These are phyloP conservation scores for Enteromius unitaeniatus DNA, from an alignment of 2,797 vertebrate species.

Conservation along the genomic window DNA sequence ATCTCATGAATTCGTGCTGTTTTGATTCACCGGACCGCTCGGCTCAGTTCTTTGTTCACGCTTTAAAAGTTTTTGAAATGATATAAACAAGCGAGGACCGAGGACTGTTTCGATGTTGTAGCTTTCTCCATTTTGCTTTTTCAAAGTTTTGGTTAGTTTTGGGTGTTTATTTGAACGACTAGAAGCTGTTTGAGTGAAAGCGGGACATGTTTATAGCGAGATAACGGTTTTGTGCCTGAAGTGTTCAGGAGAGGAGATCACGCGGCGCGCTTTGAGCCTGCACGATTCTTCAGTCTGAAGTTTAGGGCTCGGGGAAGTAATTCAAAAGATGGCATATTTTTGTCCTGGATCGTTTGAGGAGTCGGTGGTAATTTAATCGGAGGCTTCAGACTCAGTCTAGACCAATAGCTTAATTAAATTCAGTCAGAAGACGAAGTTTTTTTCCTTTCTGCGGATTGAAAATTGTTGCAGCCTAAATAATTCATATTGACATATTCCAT, in stretches of 20 bases:
- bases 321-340: neutral
- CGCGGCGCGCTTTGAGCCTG: neutral
- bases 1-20: neutral
- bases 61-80: conserved; percentile 63
- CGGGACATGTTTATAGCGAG: conserved; percentile 58
- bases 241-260: conserved; percentile 13
- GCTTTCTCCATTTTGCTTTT: neutral
- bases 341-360: conserved; percentile 8
- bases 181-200: neutral
- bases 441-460: neutral
- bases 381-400: conserved; percentile 26
- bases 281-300: neutral
- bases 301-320: neutral
- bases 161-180: neutral
- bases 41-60: conserved; percentile 35
- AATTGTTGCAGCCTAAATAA: neutral
- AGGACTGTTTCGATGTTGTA: neutral
- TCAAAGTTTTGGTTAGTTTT: neutral
- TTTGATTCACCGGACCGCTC: neutral
- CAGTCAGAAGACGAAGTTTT: neutral
- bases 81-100: neutral
- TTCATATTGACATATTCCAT: neutral
- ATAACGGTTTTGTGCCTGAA: conserved; percentile 70
- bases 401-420: conserved; percentile 25
- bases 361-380: conserved; percentile 32